phyloP scores from a whole-genome alignment of 2,888 invertebrate species.

The Diloba caeruleocephala region DNA sequence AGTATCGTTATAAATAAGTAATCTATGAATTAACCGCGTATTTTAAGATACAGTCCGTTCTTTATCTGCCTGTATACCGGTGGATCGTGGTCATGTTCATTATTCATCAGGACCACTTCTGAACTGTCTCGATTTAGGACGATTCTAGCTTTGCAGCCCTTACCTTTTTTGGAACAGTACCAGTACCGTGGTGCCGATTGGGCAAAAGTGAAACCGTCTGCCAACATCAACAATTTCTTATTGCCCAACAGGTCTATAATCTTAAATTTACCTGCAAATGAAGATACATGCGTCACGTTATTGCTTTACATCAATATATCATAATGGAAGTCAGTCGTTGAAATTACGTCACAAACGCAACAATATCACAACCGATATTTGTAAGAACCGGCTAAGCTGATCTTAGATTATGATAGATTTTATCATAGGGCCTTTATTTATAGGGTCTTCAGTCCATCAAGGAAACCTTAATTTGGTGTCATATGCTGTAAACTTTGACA shows the following conservation, averaged over 20 bases:
- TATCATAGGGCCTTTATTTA: too few species aligned
- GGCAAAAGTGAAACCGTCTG: constrained; percentile 36
- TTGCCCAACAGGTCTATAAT: constrained; percentile 21
- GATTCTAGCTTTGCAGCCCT: constrained; percentile 34
- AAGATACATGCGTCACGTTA: too few species aligned
- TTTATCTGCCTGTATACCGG: constrained; percentile 11
- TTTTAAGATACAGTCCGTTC: constrained; percentile 5
- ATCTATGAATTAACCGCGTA: not conserved
- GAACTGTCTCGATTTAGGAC: constrained; percentile 7
- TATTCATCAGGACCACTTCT: constrained; percentile 10
- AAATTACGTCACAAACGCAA: too few species aligned
- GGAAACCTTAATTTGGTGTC: too few species aligned
- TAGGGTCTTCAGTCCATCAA: too few species aligned
- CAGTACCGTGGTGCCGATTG: constrained; percentile 21
- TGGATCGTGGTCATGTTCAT: constrained; percentile 20
- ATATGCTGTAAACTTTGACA: too few species aligned
- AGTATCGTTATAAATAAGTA: too few species aligned
- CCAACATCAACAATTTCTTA: constrained; percentile 33
- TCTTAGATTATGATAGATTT: too few species aligned
- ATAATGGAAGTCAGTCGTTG: too few species aligned
- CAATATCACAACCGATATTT: too few species aligned
- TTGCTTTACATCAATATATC: too few species aligned
- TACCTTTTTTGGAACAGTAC: constrained; percentile 35
- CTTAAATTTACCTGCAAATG: constrained; percentile 15
- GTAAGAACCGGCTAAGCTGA: too few species aligned